These are phyloP conservation scores for Carterocephalus palaemon DNA, from an alignment of 2,888 invertebrate species.

Conservation along the genomic window DNA sequence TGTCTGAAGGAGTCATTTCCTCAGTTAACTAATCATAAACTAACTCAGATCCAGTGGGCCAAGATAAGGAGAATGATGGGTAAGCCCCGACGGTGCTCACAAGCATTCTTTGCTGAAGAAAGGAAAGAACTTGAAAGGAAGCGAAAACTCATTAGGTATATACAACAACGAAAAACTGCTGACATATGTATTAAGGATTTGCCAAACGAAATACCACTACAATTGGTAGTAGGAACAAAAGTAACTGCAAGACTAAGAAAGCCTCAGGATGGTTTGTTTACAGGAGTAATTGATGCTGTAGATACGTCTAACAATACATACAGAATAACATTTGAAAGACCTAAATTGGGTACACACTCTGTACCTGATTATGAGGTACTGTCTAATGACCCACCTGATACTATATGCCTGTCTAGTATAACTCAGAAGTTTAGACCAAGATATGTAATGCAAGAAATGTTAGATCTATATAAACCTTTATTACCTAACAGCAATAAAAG, in stretches of 20 bases:
- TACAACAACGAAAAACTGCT: constrained; percentile 94
- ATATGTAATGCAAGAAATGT: constrained; percentile 79
- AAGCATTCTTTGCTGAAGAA: constrained; percentile 97
- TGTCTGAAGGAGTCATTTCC: constrained; percentile 97
- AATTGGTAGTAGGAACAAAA: constrained; percentile 96
- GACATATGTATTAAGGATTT: constrained; percentile 91
- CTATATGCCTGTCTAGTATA: constrained; percentile 90
- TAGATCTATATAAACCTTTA: constrained; percentile 64
- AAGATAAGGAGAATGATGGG: constrained; percentile 97
- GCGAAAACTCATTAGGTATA: constrained; percentile 92
- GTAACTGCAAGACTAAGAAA: constrained; percentile 92
- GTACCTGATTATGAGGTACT: constrained; percentile 98
- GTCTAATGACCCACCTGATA: constrained; percentile 94
- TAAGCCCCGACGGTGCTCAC: constrained; percentile 95
- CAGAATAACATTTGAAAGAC: constrained; percentile 95
- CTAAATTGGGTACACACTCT: constrained; percentile 95
- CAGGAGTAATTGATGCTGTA: constrained; percentile 95
- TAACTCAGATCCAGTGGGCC: constrained; percentile 96
- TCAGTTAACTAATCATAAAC: constrained; percentile 88
- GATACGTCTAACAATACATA: constrained; percentile 97
- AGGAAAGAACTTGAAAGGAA: constrained; percentile 92
- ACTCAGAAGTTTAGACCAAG: constrained; percentile 88
- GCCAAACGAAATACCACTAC: constrained; percentile 96
- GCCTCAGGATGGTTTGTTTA: constrained; percentile 97
- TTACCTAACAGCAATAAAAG: constrained; percentile 52